Percentiles rank a stretch among this genome's conserved stretches.
Evolutionary conservation across 2,888 invertebrate genomes (phyloP).

Genomic region (Scaeva pyrastri): DNA sequence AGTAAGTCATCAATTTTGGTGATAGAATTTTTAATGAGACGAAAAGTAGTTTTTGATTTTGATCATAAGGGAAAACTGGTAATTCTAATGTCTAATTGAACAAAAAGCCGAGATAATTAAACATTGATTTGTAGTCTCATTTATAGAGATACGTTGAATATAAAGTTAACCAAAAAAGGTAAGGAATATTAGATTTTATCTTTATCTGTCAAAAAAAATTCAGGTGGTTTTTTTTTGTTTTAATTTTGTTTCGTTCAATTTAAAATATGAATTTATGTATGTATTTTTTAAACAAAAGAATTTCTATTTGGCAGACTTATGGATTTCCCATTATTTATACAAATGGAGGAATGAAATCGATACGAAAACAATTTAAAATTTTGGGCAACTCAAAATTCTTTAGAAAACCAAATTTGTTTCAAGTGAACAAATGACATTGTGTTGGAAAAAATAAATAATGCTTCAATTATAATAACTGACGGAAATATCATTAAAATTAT

Average conservation of each 20-base stretch:
- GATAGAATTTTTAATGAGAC: conserved; percentile 13
- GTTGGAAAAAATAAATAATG: not conserved
- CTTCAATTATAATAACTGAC: too few relatives aligned
- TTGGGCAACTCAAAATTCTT: not conserved
- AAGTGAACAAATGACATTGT: not conserved
- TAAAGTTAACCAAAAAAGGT: not conserved
- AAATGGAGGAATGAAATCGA: not conserved
- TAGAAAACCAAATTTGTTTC: too few relatives aligned
- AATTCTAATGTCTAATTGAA: not conserved
- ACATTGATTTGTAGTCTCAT: not conserved
- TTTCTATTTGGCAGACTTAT: conserved; percentile 4
- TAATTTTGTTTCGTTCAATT: not conserved
- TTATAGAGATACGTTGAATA: not conserved
- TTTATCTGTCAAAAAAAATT: not conserved
- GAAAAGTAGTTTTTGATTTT: not conserved
- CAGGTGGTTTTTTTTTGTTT: conserved; percentile 14
- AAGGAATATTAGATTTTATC: too few relatives aligned
- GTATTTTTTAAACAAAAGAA: not conserved
- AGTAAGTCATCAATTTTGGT: not conserved
- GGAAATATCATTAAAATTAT: too few relatives aligned
- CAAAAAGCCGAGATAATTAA: not conserved
- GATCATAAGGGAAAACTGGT: not conserved
- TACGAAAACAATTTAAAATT: not conserved
- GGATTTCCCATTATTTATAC: conserved; percentile 27
- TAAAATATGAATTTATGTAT: too few relatives aligned